phyloP scores from a whole-genome alignment of 2,113 vertebrate species.

The Ammodytes dubius region DNA sequence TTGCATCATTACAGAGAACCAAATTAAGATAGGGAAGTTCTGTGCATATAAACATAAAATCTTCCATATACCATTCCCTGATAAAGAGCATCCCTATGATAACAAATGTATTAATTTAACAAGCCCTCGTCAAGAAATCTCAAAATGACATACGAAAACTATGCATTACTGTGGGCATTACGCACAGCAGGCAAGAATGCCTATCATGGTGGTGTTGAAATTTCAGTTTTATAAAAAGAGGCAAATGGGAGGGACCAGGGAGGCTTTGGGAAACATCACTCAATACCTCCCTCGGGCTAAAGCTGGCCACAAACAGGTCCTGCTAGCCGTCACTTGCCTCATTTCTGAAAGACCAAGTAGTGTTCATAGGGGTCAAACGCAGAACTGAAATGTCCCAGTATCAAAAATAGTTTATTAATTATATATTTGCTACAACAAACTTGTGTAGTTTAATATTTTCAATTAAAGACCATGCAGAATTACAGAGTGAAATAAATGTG shows the following conservation, averaged over 20 bases:
- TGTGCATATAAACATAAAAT: background rate
- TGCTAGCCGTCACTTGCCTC: slow-evolving; percentile 27
- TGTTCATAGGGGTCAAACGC: background rate
- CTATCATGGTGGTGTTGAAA: slow-evolving; percentile 14
- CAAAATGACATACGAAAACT: background rate
- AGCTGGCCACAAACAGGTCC: slow-evolving; percentile 18
- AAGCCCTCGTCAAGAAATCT: background rate
- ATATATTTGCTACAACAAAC: background rate
- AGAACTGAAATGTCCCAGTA: background rate
- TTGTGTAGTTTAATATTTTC: background rate
- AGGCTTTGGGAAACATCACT: slow-evolving; percentile 34
- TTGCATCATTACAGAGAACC: background rate
- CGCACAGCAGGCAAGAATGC: slow-evolving; percentile 5
- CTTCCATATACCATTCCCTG: background rate
- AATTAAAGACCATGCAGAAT: background rate
- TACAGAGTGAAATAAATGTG: background rate
- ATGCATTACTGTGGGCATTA: background rate
- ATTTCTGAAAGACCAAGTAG: slow-evolving; percentile 11
- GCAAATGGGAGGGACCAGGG: background rate
- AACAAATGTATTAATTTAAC: background rate
- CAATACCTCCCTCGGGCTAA: slow-evolving; percentile 19
- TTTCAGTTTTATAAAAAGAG: slow-evolving; percentile 38
- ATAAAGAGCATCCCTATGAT: background rate
- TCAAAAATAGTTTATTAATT: background rate
- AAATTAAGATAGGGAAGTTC: too few relatives aligned